A percentile compares a stretch with the other conserved stretches of the same genome.
Conservation (phyloP, 2,888 invertebrate species). For the Polyommatus iphigenia region DNA sequence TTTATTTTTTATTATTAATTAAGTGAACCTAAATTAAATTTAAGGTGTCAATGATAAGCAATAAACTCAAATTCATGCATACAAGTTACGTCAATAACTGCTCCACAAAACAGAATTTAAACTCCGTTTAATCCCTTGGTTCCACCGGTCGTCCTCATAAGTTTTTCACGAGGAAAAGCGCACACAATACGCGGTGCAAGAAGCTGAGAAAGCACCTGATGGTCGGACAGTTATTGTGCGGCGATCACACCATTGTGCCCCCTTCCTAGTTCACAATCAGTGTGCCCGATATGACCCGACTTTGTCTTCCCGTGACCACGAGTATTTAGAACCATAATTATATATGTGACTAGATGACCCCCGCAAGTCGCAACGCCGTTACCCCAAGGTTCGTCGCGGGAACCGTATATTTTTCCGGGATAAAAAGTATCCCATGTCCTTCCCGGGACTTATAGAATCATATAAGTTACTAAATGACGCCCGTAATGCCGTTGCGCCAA, state of each 20-base stretch:
- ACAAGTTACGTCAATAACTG: not conserved
- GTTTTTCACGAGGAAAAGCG: constrained; percentile 75
- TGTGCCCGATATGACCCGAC: constrained; percentile 34
- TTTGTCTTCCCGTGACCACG: constrained; percentile 32
- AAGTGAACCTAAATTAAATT: too few species aligned
- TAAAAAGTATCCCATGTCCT: too few species aligned
- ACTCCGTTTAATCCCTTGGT: constrained; percentile 36
- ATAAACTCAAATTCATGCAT: too few species aligned
- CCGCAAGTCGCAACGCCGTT: too few species aligned
- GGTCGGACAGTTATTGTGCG: constrained; percentile 69
- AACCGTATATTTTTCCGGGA: too few species aligned
- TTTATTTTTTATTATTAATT: too few species aligned
- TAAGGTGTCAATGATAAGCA: too few species aligned
- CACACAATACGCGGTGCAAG: constrained; percentile 60
- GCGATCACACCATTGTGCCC: constrained; percentile 57
- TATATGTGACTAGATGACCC: not conserved
- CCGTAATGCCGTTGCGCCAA: too few species aligned
- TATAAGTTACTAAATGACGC: not conserved
- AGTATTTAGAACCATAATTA: not conserved
- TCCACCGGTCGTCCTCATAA: constrained; percentile 51
- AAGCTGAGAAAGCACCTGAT: constrained; percentile 64
- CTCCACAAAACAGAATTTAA: constrained; percentile 37
- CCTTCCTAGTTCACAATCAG: constrained; percentile 63
- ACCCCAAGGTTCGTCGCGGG: too few species aligned
- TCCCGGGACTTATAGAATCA: too few species aligned